phyloP scores from a whole-genome alignment of 2,888 invertebrate genomes.

The Harpagoxenus sublaevis region DNA sequence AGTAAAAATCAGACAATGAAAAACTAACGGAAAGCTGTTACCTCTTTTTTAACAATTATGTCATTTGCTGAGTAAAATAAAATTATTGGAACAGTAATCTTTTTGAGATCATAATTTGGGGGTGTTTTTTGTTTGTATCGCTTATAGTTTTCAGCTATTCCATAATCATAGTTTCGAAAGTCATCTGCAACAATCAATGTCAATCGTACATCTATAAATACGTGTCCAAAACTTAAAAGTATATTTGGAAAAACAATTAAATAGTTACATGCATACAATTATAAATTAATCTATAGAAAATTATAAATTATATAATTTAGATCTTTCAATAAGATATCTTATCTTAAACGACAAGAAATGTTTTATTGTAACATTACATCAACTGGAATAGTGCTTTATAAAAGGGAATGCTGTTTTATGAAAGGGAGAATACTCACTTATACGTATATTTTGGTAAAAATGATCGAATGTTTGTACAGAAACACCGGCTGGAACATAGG shows the following conservation, averaged over 20 bases:
- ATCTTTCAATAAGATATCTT: neutral
- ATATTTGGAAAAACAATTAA: neutral
- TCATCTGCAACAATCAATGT: constrained; percentile 1
- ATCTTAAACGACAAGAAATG: neutral
- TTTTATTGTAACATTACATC: neutral
- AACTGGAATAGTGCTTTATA: neutral
- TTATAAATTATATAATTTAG: neutral
- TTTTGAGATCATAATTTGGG: constrained; percentile 69
- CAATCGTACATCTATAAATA: neutral
- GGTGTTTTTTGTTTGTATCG: constrained; percentile 65
- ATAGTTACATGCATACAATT: neutral
- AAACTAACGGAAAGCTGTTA: neutral
- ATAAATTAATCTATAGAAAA: neutral
- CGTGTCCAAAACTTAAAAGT: neutral
- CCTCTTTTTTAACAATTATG: neutral
- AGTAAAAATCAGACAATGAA: neutral
- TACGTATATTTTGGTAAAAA: constrained; percentile 1
- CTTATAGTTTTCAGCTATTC: constrained; percentile 62
- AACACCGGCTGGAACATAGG: neutral
- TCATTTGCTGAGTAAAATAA: constrained; percentile 22
- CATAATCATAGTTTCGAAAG: constrained; percentile 65
- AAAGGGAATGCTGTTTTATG: neutral
- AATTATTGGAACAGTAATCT: constrained; percentile 62
- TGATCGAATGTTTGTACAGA: neutral
- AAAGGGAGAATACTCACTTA: neutral